Percentiles rank a stretch among this genome's conserved stretches.
Conservation (phyloP, 2,797 vertebrate genomes). For the Cynopterus sphinx region DNA sequence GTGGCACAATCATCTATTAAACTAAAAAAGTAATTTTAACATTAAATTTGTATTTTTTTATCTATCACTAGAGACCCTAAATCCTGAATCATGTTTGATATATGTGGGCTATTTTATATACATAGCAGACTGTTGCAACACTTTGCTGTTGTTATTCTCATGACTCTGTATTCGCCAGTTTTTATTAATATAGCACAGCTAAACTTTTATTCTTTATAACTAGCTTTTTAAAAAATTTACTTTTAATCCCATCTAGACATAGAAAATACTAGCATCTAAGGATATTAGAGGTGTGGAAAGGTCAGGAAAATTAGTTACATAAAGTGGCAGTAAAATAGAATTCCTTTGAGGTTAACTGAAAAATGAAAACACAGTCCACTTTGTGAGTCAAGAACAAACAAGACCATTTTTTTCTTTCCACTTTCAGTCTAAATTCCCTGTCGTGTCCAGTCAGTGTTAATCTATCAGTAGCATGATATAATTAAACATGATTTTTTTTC, state of each 20-base stretch:
- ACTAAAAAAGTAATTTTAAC: background rate
- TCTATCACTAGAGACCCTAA: constrained; percentile 48
- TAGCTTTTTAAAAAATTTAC: background rate
- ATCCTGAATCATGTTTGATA: background rate
- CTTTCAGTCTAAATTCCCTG: background rate
- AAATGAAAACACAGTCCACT: constrained; percentile 20
- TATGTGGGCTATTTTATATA: background rate
- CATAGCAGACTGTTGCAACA: background rate
- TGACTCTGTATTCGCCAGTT: background rate
- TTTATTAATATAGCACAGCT: background rate
- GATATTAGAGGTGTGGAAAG: background rate
- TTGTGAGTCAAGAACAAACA: background rate
- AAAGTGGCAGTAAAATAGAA: constrained; percentile 9
- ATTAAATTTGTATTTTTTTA: background rate
- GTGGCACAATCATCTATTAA: background rate
- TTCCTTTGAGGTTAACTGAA: constrained; percentile 32
- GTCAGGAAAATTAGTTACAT: background rate
- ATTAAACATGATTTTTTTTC: background rate
- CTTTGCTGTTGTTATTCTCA: background rate
- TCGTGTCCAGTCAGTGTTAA: background rate
- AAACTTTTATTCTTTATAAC: constrained; percentile 17
- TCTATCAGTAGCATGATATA: background rate
- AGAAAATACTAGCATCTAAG: constrained; percentile 36
- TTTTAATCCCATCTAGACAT: background rate
- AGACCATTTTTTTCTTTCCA: background rate